Percentiles rank a stretch among this genome's conserved stretches.
These are phyloP conservation scores for Podotricha telesiphe DNA, from an alignment of 2,888 invertebrate species.

Conservation along the genomic window DNA sequence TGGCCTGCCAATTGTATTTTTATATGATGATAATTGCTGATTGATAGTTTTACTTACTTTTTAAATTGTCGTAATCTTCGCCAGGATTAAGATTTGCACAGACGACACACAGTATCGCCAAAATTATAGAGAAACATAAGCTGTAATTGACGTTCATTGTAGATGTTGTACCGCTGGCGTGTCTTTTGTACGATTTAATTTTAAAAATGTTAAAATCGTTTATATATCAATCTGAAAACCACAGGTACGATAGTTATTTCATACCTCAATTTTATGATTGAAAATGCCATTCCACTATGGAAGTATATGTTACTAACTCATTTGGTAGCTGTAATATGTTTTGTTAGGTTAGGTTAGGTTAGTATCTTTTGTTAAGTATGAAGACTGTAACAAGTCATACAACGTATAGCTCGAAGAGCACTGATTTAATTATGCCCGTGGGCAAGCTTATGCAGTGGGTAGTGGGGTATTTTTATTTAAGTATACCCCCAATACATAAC, in stretches of 20 bases:
- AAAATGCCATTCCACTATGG: not conserved
- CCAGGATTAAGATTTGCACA: not conserved
- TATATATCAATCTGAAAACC: not conserved
- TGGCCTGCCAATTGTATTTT: not conserved
- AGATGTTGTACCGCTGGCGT: not conserved
- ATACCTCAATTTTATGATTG: not conserved
- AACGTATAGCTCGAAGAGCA: too few species aligned
- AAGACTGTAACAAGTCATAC: too few species aligned
- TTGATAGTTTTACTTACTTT: not conserved
- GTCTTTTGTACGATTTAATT: not conserved
- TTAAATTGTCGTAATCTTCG: not conserved
- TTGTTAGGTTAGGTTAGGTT: not conserved
- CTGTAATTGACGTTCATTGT: not conserved
- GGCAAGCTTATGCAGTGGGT: too few species aligned
- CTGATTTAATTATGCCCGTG: too few species aligned
- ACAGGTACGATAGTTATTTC: not conserved
- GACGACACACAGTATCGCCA: slow-evolving; percentile 1
- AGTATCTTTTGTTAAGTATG: too few species aligned
- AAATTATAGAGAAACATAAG: not conserved
- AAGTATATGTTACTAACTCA: not conserved
- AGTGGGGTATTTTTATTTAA: too few species aligned
- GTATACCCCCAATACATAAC: too few species aligned
- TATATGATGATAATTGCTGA: not conserved
- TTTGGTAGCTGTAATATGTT: not conserved
- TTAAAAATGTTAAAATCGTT: not conserved